Evolutionary conservation across 2,888 invertebrate species (phyloP).

Genomic region (Perithous albicinctus): DNA sequence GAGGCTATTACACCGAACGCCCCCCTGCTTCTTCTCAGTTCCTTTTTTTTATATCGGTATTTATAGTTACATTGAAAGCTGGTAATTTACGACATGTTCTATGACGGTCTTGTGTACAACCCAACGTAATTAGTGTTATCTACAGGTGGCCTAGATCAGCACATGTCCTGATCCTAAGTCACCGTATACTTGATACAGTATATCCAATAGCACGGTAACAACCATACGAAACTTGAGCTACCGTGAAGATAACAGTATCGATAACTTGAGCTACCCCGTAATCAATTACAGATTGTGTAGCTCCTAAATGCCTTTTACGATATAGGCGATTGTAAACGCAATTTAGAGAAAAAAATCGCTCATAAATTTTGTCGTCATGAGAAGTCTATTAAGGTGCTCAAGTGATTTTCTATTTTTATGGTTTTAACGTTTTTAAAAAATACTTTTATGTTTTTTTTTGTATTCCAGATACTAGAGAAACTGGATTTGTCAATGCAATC

Average conservation of each 20-base stretch:
- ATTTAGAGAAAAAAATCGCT: conserved; percentile 23
- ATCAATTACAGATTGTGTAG: background rate
- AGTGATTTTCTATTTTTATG: background rate
- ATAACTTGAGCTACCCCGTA: conserved; percentile 34
- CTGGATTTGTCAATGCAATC: conserved; percentile 96
- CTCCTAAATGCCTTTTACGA: conserved; percentile 17
- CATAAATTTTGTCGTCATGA: background rate
- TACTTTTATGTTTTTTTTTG: conserved; percentile 42
- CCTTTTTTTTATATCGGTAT: conserved; percentile 18
- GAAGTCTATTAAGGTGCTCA: background rate
- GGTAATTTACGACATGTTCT: conserved; percentile 64
- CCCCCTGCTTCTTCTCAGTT: conserved; percentile 4
- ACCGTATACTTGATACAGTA: background rate
- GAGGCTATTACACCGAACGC: background rate
- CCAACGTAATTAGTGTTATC: conserved; percentile 70
- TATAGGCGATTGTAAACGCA: conserved; percentile 22
- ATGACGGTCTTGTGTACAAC: conserved; percentile 38
- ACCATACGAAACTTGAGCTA: conserved; percentile 52
- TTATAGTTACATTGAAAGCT: conserved; percentile 33
- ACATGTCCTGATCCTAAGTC: conserved; percentile 53
- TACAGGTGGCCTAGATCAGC: conserved; percentile 67
- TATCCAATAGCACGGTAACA: conserved; percentile 22
- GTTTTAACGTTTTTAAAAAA: too few species aligned
- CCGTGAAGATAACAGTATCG: conserved; percentile 56
- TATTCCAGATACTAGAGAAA: conserved; percentile 94